Evolutionary conservation across 2,113 vertebrate genomes (phyloP).

Genomic region (Cynocephalus volans): DNA sequence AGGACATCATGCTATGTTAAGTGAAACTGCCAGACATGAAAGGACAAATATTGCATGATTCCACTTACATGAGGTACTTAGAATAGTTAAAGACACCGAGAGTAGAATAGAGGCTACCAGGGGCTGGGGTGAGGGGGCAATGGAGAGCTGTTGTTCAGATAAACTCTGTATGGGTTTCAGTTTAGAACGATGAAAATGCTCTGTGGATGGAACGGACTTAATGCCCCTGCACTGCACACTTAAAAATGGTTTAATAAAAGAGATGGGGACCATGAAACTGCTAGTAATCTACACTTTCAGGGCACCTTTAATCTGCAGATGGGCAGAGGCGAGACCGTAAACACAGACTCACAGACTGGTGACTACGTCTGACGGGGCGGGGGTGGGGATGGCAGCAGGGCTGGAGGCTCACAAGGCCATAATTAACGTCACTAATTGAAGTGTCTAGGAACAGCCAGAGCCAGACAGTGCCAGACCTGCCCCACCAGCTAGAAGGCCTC

Average conservation of each 20-base stretch:
- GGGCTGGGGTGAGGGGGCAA: not conserved
- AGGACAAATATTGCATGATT: not conserved
- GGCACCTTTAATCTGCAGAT: not conserved
- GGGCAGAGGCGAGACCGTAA: not conserved
- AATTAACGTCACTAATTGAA: conserved; percentile 76
- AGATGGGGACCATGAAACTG: not conserved
- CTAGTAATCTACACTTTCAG: not conserved
- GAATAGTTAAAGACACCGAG: not conserved
- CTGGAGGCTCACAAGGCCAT: conserved; percentile 7
- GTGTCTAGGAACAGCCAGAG: conserved; percentile 59
- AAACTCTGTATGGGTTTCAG: not conserved
- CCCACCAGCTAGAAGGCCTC: not conserved
- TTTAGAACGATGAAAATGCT: not conserved
- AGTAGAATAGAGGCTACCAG: not conserved
- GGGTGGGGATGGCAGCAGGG: not conserved
- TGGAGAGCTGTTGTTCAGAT: not conserved
- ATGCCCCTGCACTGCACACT: not conserved
- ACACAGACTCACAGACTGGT: not conserved
- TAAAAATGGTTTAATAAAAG: not conserved
- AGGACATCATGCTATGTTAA: not conserved
- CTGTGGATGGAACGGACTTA: not conserved
- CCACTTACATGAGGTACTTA: not conserved
- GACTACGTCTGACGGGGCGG: not conserved
- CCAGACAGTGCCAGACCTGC: conserved; percentile 68
- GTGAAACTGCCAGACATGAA: not conserved